Conservation (phyloP, 2,113 vertebrate species). For the Tamias sibiricus region DNA sequence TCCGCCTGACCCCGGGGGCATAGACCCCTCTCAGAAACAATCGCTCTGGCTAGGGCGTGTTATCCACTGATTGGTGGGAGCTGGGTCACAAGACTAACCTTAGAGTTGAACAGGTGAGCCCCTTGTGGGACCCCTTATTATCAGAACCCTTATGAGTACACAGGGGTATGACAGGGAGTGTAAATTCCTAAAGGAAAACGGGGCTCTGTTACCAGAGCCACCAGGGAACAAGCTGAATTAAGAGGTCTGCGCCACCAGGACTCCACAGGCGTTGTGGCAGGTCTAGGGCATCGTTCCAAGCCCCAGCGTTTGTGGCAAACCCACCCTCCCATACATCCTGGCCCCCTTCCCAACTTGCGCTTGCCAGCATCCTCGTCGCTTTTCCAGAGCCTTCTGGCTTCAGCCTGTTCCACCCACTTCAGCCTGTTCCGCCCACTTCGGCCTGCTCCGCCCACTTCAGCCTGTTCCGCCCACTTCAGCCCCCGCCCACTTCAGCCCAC, state of each 20-base stretch:
- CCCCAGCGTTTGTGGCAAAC: not conserved
- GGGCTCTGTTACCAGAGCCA: not conserved
- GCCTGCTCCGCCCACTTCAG: not conserved
- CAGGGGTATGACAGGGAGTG: not conserved
- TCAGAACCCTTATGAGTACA: not conserved
- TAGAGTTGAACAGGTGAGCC: not conserved
- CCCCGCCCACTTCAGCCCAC: not conserved
- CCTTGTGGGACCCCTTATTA: not conserved
- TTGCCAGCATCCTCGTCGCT: not conserved
- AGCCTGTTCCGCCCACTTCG: not conserved
- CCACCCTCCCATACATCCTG: not conserved
- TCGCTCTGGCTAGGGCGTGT: no score
- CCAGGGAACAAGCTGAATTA: not conserved
- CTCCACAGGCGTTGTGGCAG: not conserved
- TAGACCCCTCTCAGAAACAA: not conserved
- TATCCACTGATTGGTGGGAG: not conserved
- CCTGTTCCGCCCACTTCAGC: not conserved
- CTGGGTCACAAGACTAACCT: not conserved
- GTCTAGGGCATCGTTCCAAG: not conserved
- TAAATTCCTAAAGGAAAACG: not conserved
- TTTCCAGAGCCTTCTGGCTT: not conserved
- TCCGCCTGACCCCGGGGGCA: not conserved
- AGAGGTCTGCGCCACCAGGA: not conserved
- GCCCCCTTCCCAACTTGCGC: not conserved
- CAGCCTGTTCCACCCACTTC: no score